A percentile compares a stretch with the other conserved stretches of the same genome.
Conservation (phyloP, 2,797 vertebrate species). For the Phyllotis vaccarum region DNA sequence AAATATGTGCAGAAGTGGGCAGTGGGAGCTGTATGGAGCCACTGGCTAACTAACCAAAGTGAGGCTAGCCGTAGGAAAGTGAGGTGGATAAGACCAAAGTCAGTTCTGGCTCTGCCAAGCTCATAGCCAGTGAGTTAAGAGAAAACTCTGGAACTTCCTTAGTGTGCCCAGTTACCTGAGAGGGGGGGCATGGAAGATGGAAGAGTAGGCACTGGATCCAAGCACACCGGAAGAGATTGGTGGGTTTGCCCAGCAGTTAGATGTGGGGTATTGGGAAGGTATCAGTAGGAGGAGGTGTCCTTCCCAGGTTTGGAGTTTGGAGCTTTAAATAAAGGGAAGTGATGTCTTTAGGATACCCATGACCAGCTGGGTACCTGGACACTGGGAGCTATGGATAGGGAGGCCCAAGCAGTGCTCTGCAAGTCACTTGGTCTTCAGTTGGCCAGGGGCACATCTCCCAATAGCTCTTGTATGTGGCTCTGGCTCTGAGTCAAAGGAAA, state of each 20-base stretch:
- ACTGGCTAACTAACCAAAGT: too few relatives aligned
- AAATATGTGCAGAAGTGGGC: not conserved
- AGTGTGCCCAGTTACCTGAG: not conserved
- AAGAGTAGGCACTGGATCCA: not conserved
- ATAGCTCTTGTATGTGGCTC: not conserved
- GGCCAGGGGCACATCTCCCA: not conserved
- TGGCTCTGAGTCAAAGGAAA: not conserved
- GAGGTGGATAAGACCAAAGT: not conserved
- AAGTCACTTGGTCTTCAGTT: rapidly evolving
- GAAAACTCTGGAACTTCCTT: not conserved
- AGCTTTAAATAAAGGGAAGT: not conserved
- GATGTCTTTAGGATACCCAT: not conserved
- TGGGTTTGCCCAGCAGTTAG: not conserved
- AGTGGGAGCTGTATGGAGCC: not conserved
- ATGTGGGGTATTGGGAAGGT: not conserved
- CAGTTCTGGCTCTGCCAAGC: not conserved
- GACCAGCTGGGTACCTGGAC: not conserved
- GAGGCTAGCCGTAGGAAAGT: not conserved
- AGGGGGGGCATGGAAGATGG: not conserved
- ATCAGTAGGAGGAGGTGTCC: not conserved
- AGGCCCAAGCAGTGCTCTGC: not conserved
- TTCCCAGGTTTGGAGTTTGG: not conserved
- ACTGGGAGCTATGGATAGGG: not conserved
- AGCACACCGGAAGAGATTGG: not conserved
- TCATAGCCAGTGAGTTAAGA: not conserved